phyloP scores from a whole-genome alignment of 2,797 vertebrate genomes.

The Tolypeutes matacus region DNA sequence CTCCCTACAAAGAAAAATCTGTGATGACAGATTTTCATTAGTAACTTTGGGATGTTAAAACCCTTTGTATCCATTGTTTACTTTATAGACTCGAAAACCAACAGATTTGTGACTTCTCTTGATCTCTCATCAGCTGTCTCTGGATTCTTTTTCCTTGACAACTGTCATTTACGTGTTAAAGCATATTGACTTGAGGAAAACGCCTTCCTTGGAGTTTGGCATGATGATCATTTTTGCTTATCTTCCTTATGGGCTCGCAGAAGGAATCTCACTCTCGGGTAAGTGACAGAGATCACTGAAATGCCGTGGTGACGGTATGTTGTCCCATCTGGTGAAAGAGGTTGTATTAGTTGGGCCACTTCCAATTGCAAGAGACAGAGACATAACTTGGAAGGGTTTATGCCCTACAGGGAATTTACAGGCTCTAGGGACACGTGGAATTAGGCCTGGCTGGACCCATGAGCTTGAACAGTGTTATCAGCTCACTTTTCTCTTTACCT shows the following conservation, averaged over 20 bases:
- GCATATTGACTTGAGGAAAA: conserved; percentile 98
- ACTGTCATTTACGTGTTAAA: conserved; percentile 90
- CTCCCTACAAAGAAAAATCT: neutral
- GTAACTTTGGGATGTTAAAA: neutral
- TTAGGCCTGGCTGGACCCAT: neutral
- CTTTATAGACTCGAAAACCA: neutral
- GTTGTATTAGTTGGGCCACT: neutral
- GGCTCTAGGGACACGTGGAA: neutral
- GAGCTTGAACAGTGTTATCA: neutral
- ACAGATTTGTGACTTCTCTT: neutral
- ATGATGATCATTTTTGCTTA: conserved; percentile 99
- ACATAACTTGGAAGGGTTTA: neutral
- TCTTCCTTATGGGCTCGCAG: conserved; percentile 97
- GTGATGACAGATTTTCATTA: neutral
- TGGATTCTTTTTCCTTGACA: conserved; percentile 82
- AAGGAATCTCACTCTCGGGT: conserved; percentile 98
- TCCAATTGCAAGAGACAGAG: neutral
- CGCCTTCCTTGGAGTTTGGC: conserved; percentile 97
- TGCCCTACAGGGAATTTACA: fast-evolving
- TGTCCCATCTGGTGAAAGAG: neutral
- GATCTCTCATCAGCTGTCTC: neutral
- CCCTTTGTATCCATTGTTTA: neutral
- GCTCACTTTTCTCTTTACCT: neutral
- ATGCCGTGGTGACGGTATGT: fast-evolving
- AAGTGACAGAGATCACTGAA: conserved; percentile 64